Percentiles rank a stretch among this genome's conserved stretches.
Conservation (phyloP, 2,113 vertebrate genomes). For the Pardalotus punctatus region DNA sequence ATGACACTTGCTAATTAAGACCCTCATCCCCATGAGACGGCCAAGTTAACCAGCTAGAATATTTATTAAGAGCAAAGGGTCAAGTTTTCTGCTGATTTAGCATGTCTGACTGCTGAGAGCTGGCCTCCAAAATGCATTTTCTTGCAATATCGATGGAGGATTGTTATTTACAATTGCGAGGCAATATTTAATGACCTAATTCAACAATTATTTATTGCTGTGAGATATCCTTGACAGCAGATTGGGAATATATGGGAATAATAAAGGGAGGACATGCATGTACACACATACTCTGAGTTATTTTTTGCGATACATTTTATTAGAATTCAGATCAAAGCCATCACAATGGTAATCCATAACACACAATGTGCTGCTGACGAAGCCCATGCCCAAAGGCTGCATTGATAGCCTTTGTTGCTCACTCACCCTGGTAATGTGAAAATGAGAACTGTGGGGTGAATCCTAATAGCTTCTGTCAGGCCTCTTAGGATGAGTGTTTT, state of each 20-base stretch:
- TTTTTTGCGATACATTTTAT: conserved; percentile 20
- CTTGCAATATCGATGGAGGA: background rate
- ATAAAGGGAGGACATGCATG: background rate
- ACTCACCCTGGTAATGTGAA: conserved; percentile 19
- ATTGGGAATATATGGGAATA: background rate
- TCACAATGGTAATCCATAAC: conserved; percentile 23
- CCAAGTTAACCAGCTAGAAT: background rate
- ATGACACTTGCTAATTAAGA: background rate
- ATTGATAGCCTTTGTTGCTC: background rate
- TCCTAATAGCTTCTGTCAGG: conserved; percentile 52
- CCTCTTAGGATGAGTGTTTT: conserved; percentile 30
- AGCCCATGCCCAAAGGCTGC: background rate
- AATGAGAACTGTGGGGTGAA: conserved; percentile 56
- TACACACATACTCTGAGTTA: background rate
- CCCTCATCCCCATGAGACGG: background rate
- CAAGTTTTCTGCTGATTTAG: background rate
- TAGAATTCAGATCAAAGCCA: conserved; percentile 34
- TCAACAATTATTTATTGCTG: background rate
- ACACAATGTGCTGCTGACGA: background rate
- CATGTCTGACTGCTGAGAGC: background rate
- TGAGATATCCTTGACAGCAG: background rate
- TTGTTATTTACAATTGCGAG: conserved; percentile 3
- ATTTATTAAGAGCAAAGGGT: background rate
- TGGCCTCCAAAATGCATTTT: background rate
- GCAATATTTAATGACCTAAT: background rate